Percentiles rank a stretch among this genome's conserved stretches.
phyloP scores from a whole-genome alignment of 2,113 vertebrate genomes.

The rat (Rattus norvegicus) region DNA sequence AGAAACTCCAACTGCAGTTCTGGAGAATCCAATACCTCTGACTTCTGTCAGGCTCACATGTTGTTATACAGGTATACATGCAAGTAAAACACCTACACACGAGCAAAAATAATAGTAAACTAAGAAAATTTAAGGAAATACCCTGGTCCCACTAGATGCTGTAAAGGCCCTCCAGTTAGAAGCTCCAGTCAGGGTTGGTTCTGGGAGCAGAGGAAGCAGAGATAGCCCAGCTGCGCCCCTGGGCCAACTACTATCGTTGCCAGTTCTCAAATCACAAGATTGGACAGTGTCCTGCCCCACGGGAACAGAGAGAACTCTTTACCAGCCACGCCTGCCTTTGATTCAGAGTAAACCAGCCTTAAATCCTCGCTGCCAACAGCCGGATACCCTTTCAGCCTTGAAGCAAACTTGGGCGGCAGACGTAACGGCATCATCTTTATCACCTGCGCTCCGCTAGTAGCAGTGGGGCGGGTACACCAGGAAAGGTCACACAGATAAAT shows the following conservation, averaged over 20 bases:
- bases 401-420: not conserved
- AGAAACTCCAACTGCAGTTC: not conserved
- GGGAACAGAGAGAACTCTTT: not conserved
- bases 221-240: accelerated
- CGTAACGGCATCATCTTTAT: not conserved
- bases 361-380: not conserved
- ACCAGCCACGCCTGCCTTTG: not conserved
- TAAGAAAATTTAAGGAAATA: not conserved
- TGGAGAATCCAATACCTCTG: not conserved
- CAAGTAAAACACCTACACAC: not conserved
- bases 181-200: not conserved
- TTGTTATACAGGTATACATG: not conserved
- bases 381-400: not conserved
- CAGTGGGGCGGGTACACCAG: accelerated
- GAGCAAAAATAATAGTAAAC: not conserved
- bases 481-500: not conserved
- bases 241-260: not conserved
- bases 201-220: not conserved
- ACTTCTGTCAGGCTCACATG: not conserved
- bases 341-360: not conserved
- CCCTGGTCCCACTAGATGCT: not conserved
- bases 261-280: not conserved
- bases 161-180: not conserved
- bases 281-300: not conserved
- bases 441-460: not conserved